Base-by-base conservation (phyloP, 2,888 invertebrate genomes). In the Temnothorax unifasciatus region DNA sequence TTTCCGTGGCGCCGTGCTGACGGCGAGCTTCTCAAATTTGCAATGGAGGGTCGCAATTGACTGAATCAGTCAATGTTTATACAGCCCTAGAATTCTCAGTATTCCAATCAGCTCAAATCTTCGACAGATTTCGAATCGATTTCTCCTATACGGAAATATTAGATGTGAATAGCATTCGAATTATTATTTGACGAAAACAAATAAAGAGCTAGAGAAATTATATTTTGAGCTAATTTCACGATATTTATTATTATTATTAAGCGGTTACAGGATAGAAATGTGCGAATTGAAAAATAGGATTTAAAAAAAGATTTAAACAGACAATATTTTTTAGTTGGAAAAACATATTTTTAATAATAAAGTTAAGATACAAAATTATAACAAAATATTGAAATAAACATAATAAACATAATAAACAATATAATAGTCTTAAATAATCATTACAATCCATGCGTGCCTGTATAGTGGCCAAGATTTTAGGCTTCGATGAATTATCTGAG, bases 1-100 rank as follows among this genome's bases (percentile, higher is more conserved):
- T 83, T 84, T 50, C 57, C 64, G 57, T 50, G 83, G 64, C 74
- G 83, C 83, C 84, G 21, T n/a, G 44, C 21, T 68, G 83, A 64
- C 83, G 83, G 54, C 71, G 21, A 47, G 21, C 79, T 59, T 25
- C 29, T 41, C 47, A 71, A 71, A 71, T 71, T 71, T 81, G 59
- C 34, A 71, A 5, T 47, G 57, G 11, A 52, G 38, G 38, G 47
- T 77, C 29, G 47, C 21, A 47, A 61, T 47, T 59, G 47, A 81
- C 38, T 25, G 21, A 73, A 38, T 71, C 57, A 29, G 50, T 69
- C 25, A 41, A 81, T 59, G 38, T 81, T 59, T 71, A 47, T 38
- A 47, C 47, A 59, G 21, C 6, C 18, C 13, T 2, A 52, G 38
- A 52, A 68, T 79, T 47, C 59, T 47, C 38, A 11, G 47, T 44